Conservation (phyloP, 2,888 invertebrate genomes). For the Horisme vitalbata region DNA sequence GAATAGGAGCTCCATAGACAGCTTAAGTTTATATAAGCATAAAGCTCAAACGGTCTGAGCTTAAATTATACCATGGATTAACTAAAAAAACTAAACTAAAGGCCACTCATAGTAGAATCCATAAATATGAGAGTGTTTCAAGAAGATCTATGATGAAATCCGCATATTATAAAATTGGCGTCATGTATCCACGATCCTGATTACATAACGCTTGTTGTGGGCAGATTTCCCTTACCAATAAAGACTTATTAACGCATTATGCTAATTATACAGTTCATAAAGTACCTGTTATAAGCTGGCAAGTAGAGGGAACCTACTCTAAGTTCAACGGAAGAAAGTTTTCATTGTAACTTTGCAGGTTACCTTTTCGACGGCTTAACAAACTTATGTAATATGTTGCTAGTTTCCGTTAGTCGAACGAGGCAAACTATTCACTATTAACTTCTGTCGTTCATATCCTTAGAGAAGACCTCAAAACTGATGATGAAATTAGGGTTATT, state of each 20-base stretch:
- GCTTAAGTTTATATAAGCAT: too few relatives aligned
- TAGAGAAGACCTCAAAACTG: conserved; percentile 6
- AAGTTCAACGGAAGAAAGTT: conserved; percentile 13
- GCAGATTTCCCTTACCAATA: too few relatives aligned
- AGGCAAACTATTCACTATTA: conserved; percentile 13
- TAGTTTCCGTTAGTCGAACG: conserved; percentile 16
- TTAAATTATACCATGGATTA: too few relatives aligned
- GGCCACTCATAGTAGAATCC: too few relatives aligned
- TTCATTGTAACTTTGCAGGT: conserved; percentile 20
- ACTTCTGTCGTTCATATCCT: conserved; percentile 10
- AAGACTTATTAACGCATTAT: neutral
- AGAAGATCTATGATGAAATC: too few relatives aligned
- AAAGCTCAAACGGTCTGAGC: too few relatives aligned
- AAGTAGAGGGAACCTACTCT: conserved; percentile 11
- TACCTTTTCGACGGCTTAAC: conserved; percentile 20
- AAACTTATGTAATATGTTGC: conserved; percentile 25
- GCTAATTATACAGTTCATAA: conserved; percentile 3
- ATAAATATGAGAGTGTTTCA: too few relatives aligned
- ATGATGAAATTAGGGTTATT: conserved; percentile 10
- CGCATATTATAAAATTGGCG: too few relatives aligned
- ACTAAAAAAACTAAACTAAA: too few relatives aligned
- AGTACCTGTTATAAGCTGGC: conserved; percentile 9
- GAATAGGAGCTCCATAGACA: too few relatives aligned
- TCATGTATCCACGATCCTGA: too few relatives aligned
- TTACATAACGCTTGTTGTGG: too few relatives aligned